A percentile compares a stretch with the other conserved stretches of the same genome.
These are phyloP conservation scores for Hylyphantes graminicola DNA, from an alignment of 1,140 invertebrate species.

Conservation along the genomic window DNA sequence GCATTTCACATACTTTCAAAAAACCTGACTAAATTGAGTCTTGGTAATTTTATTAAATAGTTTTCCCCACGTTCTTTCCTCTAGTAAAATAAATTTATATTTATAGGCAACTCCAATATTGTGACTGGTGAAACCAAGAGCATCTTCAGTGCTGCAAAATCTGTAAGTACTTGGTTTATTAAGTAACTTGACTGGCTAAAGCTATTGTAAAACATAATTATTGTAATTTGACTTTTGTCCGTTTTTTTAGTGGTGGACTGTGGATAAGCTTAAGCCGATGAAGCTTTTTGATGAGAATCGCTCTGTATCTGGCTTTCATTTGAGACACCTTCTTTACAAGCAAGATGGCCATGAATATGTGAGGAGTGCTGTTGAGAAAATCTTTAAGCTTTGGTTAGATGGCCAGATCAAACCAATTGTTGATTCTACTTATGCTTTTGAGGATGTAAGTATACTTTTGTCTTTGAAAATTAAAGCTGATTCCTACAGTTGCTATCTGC, in stretches of 20 bases:
- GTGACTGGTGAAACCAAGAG: slow-evolving; percentile 71
- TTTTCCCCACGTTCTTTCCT: not conserved
- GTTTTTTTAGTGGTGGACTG: slow-evolving; percentile 83
- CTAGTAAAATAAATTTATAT: not conserved
- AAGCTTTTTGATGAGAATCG: slow-evolving; percentile 92
- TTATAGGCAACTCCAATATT: slow-evolving; percentile 69
- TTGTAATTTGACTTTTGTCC: slow-evolving; percentile 19
- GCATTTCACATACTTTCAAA: not conserved
- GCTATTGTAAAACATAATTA: not conserved
- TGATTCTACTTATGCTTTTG: slow-evolving; percentile 87
- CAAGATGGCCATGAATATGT: slow-evolving; percentile 80
- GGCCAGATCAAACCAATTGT: slow-evolving; percentile 83
- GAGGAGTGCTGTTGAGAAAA: slow-evolving; percentile 75
- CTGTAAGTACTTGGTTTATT: slow-evolving; percentile 65
- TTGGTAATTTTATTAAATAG: not conserved
- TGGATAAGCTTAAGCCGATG: slow-evolving; percentile 87
- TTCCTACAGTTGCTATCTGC: not conserved
- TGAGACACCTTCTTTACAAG: slow-evolving; percentile 84
- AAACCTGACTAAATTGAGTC: not conserved
- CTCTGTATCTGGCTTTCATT: slow-evolving; percentile 82
- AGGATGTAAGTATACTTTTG: slow-evolving; percentile 77
- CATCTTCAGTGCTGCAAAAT: slow-evolving; percentile 71
- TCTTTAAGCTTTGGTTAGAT: slow-evolving; percentile 80
- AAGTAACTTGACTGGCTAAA: not conserved
- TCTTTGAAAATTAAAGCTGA: not conserved